Evolutionary conservation across 1,140 invertebrate species (phyloP).

Genomic region (Atta texana): DNA sequence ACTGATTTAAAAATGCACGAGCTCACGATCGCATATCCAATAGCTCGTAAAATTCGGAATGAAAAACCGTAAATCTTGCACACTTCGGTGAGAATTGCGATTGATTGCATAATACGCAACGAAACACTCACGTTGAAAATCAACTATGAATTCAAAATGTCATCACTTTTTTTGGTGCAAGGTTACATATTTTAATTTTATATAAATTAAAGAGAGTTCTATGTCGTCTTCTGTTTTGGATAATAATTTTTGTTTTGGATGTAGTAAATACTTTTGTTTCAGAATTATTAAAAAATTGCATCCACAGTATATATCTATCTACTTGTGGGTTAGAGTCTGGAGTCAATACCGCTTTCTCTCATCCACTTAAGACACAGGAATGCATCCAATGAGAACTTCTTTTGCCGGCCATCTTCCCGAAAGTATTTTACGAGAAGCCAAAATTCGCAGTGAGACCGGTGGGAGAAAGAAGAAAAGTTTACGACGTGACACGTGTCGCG

Average conservation of each 20-base stretch:
- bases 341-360: constrained; percentile 12
- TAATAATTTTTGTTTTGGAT: background rate
- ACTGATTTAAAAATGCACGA: constrained; percentile 40
- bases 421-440: constrained; percentile 60
- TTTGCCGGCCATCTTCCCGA: constrained; percentile 43
- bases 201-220: background rate
- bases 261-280: background rate
- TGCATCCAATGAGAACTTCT: constrained; percentile 29
- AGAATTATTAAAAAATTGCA: background rate
- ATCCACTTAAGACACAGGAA: constrained; percentile 52
- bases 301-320: background rate
- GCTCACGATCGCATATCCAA: background rate
- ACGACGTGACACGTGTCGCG: constrained; percentile 76
- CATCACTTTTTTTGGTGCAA: background rate
- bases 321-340: background rate
- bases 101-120: background rate
- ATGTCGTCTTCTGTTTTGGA: background rate
- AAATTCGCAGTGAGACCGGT: constrained; percentile 43
- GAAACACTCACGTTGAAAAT: background rate
- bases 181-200: background rate
- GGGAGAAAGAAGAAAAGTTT: constrained; percentile 69
- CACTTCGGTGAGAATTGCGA: background rate
- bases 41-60: background rate
- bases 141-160: background rate
- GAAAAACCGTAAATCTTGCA: constrained; percentile 14